phyloP scores from a whole-genome alignment of 2,888 invertebrate species.

The Helobdella robusta region DNA sequence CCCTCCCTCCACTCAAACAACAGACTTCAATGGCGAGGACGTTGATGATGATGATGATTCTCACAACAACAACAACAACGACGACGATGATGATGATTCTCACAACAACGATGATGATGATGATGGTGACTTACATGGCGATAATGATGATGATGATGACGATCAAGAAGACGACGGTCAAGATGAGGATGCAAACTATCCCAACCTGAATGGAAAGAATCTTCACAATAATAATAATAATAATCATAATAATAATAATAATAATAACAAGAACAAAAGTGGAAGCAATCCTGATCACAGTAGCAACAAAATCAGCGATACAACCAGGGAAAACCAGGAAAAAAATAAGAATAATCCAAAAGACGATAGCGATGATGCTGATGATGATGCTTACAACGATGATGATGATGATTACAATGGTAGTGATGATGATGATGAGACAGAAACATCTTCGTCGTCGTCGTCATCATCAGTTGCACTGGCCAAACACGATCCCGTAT shows the following conservation, averaged over 20 bases:
- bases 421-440: background rate
- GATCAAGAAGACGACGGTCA: conserved; percentile 4
- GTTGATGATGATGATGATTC: background rate
- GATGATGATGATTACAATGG: background rate
- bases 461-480: too few relatives aligned
- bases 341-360: background rate
- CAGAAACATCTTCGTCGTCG: too few relatives aligned
- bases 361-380: background rate
- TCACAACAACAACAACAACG: background rate
- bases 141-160: conserved; percentile 13
- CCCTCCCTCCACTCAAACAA: too few relatives aligned
- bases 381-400: background rate
- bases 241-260: too few relatives aligned
- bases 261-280: background rate
- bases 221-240: conserved; percentile 5
- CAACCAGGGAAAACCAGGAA: background rate
- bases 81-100: conserved; percentile 13
- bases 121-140: background rate
- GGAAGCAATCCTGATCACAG: background rate
- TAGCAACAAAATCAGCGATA: background rate
- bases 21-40: too few relatives aligned
- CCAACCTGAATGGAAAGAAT: background rate
- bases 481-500: too few relatives aligned
- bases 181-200: background rate
- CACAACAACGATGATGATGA: conserved; percentile 5